Conservation (phyloP, 1,140 invertebrate genomes). For the Venustaconcha ellipsiformis region DNA sequence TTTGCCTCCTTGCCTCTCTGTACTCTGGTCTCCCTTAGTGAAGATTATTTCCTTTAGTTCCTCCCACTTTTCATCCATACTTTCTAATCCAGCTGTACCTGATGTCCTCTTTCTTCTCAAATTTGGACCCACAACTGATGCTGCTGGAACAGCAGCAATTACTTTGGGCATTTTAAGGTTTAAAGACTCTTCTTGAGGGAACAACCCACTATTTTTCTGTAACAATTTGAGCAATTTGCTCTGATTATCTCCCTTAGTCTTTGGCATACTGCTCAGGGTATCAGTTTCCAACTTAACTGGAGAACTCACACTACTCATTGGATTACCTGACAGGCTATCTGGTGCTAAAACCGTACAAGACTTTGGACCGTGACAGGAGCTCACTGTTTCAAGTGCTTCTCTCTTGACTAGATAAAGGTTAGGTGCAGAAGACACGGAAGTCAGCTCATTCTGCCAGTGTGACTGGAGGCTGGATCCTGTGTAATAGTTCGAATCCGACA, state of each 20-base stretch:
- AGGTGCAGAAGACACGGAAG: too few relatives aligned
- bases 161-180: neutral
- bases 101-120: neutral
- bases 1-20: conserved; percentile 8
- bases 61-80: conserved; percentile 63
- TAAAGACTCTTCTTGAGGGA: conserved; percentile 2
- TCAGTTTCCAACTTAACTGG: too few relatives aligned
- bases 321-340: too few relatives aligned
- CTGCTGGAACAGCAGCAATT: conserved; percentile 1
- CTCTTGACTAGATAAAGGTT: too few relatives aligned
- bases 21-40: conserved; percentile 74
- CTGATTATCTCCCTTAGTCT: neutral
- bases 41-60: conserved; percentile 60
- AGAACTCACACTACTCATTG: too few relatives aligned
- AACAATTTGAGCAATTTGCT: conserved; percentile 8
- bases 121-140: conserved; percentile 2
- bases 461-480: too few relatives aligned
- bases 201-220: neutral
- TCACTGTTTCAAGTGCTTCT: too few relatives aligned
- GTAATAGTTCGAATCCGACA: too few relatives aligned
- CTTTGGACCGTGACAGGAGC: too few relatives aligned
- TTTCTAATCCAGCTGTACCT: conserved; percentile 12
- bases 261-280: neutral
- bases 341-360: too few relatives aligned
- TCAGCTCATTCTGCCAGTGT: too few relatives aligned